Base-by-base conservation (phyloP, 2,113 vertebrate genomes). In the Egretta garzetta region DNA sequence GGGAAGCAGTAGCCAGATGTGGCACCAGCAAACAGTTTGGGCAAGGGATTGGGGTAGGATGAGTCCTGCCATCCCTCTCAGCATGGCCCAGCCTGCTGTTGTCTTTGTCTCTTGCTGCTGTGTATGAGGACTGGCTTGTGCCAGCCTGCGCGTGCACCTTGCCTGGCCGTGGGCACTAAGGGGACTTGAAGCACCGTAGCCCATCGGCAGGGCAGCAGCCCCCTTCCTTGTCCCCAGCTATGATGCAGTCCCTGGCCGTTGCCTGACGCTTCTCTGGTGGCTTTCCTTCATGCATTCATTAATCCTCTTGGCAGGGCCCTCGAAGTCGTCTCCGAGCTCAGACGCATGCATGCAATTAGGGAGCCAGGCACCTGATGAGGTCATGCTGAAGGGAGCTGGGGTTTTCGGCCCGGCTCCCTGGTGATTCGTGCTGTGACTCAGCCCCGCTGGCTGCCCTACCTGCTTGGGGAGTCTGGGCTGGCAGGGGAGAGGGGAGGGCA, bases 371-470 rank as follows among this genome's bases (percentile, higher is more conserved):
- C 96, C 55, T 56, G 94, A 74, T 96, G 95, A 95, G 95, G 80
- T 95, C 94, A 92, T 87, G 77, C 41, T 7, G 21, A 91, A 59
- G 12, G 72, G 79, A 74, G 35, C 72, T 35, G 26, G 24, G 73
- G 62, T 68, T 64, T 53, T 88, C 28, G 28, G 91, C 80, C 60
- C 8, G 23, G 32, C 71, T 81, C 71, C 20, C 15, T 11, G 11
- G 19, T 94, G 96, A 79, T 76, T 92, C 0, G n/a, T 26, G 88
- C 95, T 67, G 73, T 96, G 95, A 98, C 86, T 97, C 92, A 96
- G 90, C 84, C 84, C 87, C 8, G 5, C 26, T 3, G 68, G 77
- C 71, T 8, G 21, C 92, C 70, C 83, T 70, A 80, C 90, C 97
- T 97, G 91, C 64, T 35, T 1, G 1, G n/a, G 68, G 41, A 83